These are phyloP conservation scores for Sebastes iracundus DNA, from an alignment of 2,797 vertebrate genomes.

Conservation along the genomic window DNA sequence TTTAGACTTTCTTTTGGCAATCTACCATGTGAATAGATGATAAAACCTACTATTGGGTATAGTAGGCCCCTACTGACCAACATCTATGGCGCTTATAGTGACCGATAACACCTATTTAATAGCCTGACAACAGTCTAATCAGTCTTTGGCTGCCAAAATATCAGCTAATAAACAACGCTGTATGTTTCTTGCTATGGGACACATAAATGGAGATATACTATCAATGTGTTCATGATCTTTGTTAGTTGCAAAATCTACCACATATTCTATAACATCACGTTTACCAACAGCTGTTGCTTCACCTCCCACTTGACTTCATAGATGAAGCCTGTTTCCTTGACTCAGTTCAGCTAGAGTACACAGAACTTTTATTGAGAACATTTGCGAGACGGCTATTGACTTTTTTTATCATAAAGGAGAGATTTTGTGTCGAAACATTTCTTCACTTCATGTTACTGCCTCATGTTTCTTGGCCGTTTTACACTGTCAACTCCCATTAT, in stretches of 20 bases:
- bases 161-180: neutral
- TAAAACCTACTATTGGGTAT: too few relatives aligned
- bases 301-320: constrained; percentile 21
- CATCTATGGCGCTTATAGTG: too few relatives aligned
- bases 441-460: constrained; percentile 19
- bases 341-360: neutral
- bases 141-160: neutral
- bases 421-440: constrained; percentile 34
- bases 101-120: neutral
- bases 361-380: constrained; percentile 29
- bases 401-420: constrained; percentile 14
- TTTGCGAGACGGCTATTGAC: constrained; percentile 17
- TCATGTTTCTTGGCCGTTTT: constrained; percentile 45
- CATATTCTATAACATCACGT: neutral
- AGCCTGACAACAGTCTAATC: too few relatives aligned
- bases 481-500: constrained; percentile 40
- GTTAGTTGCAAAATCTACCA: neutral
- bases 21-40: too few relatives aligned
- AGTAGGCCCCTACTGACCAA: too few relatives aligned
- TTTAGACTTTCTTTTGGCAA: too few relatives aligned
- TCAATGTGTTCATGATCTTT: neutral
- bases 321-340: constrained; percentile 5
- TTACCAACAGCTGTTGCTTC: constrained; percentile 35
- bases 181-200: neutral
- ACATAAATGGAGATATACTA: neutral